phyloP scores from a whole-genome alignment of 2,888 invertebrate species.

The Scrobipalpa costella region DNA sequence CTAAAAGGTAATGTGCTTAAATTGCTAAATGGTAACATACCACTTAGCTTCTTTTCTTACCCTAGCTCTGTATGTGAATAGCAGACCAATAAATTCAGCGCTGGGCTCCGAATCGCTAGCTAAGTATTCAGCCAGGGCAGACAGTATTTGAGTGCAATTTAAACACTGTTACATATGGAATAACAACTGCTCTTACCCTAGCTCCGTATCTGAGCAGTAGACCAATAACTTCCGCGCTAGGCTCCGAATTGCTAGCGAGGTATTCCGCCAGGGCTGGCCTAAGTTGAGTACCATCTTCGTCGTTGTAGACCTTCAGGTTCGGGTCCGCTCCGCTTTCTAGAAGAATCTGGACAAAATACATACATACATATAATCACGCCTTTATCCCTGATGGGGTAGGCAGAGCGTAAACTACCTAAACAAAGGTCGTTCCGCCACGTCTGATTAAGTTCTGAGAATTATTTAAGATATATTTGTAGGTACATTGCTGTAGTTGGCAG shows the following conservation, averaged over 20 bases:
- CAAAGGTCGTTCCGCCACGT: too few species aligned
- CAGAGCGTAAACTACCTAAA: too few species aligned
- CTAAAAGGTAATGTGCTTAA: too few species aligned
- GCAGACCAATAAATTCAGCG: constrained; percentile 83
- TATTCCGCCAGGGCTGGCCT: constrained; percentile 92
- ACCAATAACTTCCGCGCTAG: constrained; percentile 84
- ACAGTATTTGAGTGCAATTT: constrained; percentile 86
- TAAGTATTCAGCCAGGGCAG: constrained; percentile 92
- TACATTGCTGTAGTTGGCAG: too few species aligned
- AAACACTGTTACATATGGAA: too few species aligned
- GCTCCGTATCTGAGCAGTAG: constrained; percentile 89
- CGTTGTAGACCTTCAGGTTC: constrained; percentile 87
- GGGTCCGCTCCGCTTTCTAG: constrained; percentile 87
- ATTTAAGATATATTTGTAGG: too few species aligned
- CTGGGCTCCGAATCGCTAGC: constrained; percentile 87
- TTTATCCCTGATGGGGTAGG: too few species aligned
- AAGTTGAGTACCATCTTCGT: constrained; percentile 86
- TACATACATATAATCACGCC: too few species aligned
- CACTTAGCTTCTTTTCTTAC: too few species aligned
- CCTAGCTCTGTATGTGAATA: constrained; percentile 89
- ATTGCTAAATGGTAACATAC: too few species aligned
- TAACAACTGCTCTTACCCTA: too few species aligned
- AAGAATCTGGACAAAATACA: constrained; percentile 78
- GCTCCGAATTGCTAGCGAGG: constrained; percentile 87
- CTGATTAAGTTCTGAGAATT: too few species aligned